Conservation (phyloP, 2,113 vertebrate genomes). For the Callaeas wilsoni region DNA sequence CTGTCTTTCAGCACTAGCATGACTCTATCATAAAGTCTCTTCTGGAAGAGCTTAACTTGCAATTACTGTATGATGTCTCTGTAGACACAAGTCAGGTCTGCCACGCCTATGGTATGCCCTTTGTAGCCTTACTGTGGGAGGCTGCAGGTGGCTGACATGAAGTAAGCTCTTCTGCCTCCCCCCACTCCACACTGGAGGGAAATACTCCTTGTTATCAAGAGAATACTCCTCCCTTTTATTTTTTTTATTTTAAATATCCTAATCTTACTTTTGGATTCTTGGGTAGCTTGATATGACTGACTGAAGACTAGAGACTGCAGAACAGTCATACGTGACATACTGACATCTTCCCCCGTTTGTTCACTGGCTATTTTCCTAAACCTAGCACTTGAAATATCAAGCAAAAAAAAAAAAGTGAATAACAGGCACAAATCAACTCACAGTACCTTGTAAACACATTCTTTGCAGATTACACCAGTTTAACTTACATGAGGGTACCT, state of each 20-base stretch:
- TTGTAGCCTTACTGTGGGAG: background rate
- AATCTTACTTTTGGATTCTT: background rate
- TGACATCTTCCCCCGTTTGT: background rate
- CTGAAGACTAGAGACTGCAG: background rate
- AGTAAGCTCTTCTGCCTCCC: background rate
- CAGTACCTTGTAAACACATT: background rate
- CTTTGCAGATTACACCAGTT: background rate
- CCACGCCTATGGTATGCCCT: rapidly evolving
- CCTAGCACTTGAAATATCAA: background rate
- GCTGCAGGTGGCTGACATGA: background rate
- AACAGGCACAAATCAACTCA: background rate
- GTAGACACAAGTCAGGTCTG: background rate
- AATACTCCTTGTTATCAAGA: background rate
- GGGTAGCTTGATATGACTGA: background rate
- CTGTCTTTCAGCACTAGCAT: background rate
- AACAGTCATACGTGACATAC: background rate
- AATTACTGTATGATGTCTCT: background rate
- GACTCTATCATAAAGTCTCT: background rate
- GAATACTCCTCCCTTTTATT: background rate
- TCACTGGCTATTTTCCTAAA: background rate
- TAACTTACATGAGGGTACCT: background rate
- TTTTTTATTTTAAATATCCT: background rate
- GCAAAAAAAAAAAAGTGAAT: background rate
- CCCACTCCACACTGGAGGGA: background rate
- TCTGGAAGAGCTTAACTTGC: background rate